Base-by-base conservation (phyloP, 2,888 invertebrate species). In the Neoascia interrupta region DNA sequence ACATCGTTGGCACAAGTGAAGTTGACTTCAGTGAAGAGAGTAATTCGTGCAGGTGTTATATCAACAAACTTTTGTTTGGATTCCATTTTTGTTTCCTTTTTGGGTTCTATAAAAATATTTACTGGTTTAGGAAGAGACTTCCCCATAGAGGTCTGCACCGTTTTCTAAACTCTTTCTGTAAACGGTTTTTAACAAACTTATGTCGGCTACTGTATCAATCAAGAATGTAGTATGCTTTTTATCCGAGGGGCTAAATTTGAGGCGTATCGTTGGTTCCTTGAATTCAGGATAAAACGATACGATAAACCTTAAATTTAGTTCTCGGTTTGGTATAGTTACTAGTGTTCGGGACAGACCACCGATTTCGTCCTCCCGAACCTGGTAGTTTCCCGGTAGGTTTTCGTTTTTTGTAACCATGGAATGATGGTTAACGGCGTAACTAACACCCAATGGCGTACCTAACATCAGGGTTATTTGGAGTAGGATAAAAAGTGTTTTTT, bases 211-310 rank as follows among this genome's bases (percentile, higher is more conserved):
- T n/a, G n/a, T n/a, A n/a, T n/a, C n/a, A n/a, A 23, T 23, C 6
- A 23, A 23, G 6, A 23, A 23, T 23, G 26, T 23, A 23, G 26
- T 23, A 6, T 23, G 6, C 6, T 23, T 23, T 23, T 23, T 23
- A 23, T 23, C 26, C 26, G 26, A 23, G 6, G 26, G 26, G 6
- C 26, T 23, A 23, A 23, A 23, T 23, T 23, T 23, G 26, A 23
- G 26, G 26, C 26, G 6, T 23, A 23, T 23, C 26, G 26, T 23
- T 23, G 26, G 26, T 6, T 23, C 4, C 3, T 23, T 23, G 26
- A 23, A 6, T 23, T 34, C 51, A 4, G 34, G 34, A 18, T 34
- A 51, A 15, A 49, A 49, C 19, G 31, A 49, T 31, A 49, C 16
- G 13, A 21, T 2, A 18, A 49, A 31, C 16, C 18, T 28, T 18